phyloP scores from a whole-genome alignment of 1,140 invertebrate genomes.

The Aricia agestis region DNA sequence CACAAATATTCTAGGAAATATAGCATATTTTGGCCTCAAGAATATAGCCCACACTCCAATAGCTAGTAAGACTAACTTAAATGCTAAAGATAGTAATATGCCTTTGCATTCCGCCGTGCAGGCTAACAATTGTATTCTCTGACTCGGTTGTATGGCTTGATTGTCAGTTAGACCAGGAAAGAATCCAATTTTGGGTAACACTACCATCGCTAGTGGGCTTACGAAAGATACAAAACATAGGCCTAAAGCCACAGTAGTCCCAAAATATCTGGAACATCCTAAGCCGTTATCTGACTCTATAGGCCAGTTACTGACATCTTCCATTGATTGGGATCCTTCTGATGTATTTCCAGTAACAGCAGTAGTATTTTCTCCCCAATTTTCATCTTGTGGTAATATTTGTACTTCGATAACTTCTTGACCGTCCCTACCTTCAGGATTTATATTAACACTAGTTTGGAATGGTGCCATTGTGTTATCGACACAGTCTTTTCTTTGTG shows the following conservation, averaged over 20 bases:
- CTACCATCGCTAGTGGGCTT: conserved; percentile 95
- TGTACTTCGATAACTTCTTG: conserved; percentile 94
- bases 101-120: conserved; percentile 84
- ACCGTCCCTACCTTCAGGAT: conserved; percentile 81
- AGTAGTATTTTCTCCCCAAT: conserved; percentile 98
- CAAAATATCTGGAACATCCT: conserved; percentile 87
- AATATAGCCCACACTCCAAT: conserved; percentile 95
- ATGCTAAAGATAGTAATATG: conserved; percentile 91
- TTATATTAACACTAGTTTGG: conserved; percentile 87
- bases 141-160: conserved; percentile 64
- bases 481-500: conserved; percentile 60
- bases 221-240: conserved; percentile 90
- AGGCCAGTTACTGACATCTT: conserved; percentile 90
- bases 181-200: conserved; percentile 92
- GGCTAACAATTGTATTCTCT: conserved; percentile 63
- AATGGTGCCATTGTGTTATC: conserved; percentile 83
- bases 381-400: conserved; percentile 96
- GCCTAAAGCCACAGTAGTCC: conserved; percentile 84
- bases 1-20: conserved; percentile 95
- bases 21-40: conserved; percentile 84
- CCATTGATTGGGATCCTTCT: conserved; percentile 94
- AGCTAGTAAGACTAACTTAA: conserved; percentile 93
- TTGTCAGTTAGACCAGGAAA: conserved; percentile 78
- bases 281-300: conserved; percentile 84
- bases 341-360: conserved; percentile 98